phyloP scores from a whole-genome alignment of 2,797 vertebrate genomes.

The Characodon lateralis region DNA sequence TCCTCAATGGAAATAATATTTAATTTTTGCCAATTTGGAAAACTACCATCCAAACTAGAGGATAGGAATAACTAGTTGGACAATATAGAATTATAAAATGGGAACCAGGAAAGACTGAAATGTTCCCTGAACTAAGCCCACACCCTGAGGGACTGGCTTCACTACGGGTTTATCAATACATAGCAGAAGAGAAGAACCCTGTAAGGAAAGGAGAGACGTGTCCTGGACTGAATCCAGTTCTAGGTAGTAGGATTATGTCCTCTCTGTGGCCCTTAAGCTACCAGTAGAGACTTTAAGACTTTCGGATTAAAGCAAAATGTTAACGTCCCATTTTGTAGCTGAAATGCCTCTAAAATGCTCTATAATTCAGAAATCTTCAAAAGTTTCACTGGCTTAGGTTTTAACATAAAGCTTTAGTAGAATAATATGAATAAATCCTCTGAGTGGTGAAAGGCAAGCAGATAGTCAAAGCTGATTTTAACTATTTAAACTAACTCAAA shows the following conservation, averaged over 20 bases:
- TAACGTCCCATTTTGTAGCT: no score
- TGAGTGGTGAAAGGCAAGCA: not conserved
- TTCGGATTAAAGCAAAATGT: not conserved
- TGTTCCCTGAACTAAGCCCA: no score
- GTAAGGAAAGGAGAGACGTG: not conserved
- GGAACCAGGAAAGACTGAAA: not conserved
- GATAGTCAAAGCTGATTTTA: no score
- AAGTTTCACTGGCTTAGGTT: no score
- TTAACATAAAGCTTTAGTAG: not conserved
- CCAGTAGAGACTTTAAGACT: not conserved
- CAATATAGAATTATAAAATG: not conserved
- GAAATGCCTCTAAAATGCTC: not conserved
- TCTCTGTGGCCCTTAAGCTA: not conserved
- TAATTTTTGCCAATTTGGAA: no score
- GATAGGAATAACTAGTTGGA: not conserved
- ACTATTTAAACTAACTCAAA: no score
- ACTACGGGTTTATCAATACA: not conserved
- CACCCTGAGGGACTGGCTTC: not conserved
- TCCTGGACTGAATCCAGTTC: not conserved
- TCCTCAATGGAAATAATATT: no score
- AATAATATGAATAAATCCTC: not conserved
- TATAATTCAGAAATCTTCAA: not conserved
- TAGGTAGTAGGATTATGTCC: not conserved
- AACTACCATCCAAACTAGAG: not conserved
- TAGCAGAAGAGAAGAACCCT: not conserved